A percentile compares a stretch with the other conserved stretches of the same genome.
Evolutionary conservation across 2,113 vertebrate genomes (phyloP).

Genomic region (Petroica traversi): DNA sequence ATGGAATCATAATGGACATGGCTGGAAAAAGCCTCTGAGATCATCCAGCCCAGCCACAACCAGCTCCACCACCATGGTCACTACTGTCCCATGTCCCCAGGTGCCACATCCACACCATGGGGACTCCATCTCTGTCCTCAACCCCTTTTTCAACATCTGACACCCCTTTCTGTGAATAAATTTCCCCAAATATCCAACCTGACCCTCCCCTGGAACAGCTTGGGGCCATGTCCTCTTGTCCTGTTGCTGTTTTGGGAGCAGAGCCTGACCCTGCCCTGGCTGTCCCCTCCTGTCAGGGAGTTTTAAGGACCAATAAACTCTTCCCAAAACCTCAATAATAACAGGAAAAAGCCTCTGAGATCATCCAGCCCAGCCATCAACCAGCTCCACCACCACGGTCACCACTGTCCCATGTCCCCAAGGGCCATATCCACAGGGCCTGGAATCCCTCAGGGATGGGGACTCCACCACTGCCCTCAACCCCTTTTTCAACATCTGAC

Average conservation of each 20-base stretch:
- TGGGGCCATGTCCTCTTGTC: not conserved
- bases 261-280: not conserved
- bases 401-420: not conserved
- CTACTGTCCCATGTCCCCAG: not conserved
- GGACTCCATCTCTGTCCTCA: not conserved
- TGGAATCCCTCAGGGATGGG: not conserved
- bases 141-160: not conserved
- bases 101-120: not conserved
- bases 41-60: not conserved
- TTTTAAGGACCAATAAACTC: not conserved
- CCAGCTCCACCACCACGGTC: not conserved
- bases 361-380: not conserved
- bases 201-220: not conserved
- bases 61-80: not conserved
- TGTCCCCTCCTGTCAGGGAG: not conserved
- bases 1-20: accelerated
- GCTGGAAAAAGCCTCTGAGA: not conserved
- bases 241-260: not conserved
- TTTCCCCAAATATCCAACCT: not conserved
- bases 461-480: not conserved
- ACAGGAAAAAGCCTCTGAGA: not conserved
- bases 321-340: not conserved
- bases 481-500: not conserved
- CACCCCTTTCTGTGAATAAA: not conserved
- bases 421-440: not conserved